These are phyloP conservation scores for Notechis scutatus DNA, from an alignment of 2,113 vertebrate species.

Conservation along the genomic window DNA sequence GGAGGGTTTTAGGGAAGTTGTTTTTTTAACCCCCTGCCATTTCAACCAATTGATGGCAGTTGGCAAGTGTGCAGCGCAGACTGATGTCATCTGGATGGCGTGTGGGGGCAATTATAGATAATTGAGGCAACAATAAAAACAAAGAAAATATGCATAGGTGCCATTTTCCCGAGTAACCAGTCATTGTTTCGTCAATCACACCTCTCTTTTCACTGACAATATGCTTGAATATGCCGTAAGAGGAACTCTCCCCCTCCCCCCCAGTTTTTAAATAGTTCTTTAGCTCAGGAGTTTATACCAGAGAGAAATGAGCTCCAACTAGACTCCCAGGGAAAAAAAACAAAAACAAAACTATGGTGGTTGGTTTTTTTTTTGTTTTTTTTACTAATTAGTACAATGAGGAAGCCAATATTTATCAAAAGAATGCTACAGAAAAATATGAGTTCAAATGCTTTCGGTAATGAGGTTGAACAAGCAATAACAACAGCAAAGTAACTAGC, in stretches of 20 bases:
- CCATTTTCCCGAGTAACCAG: constrained; percentile 1
- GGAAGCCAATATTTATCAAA: constrained; percentile 42
- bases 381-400: not conserved
- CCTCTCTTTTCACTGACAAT: constrained; percentile 6
- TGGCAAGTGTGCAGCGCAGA: not conserved
- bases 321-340: not conserved
- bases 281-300: not conserved
- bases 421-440: not conserved
- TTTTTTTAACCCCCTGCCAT: not conserved
- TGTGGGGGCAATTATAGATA: not conserved
- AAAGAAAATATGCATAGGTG: not conserved
- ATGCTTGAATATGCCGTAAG: not conserved
- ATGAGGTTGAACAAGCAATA: not conserved
- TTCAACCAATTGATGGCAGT: not conserved
- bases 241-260: not conserved
- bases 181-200: constrained; percentile 14
- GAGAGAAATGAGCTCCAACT: not conserved
- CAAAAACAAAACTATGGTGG: not conserved
- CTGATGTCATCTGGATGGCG: not conserved
- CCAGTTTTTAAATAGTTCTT: constrained; percentile 34
- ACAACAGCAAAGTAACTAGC: not conserved
- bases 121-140: constrained; percentile 16
- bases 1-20: not conserved
- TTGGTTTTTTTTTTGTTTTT: not conserved
- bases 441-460: not conserved